These are phyloP conservation scores for Cataglyphis albicans DNA, from an alignment of 2,888 invertebrate genomes.

Conservation along the genomic window DNA sequence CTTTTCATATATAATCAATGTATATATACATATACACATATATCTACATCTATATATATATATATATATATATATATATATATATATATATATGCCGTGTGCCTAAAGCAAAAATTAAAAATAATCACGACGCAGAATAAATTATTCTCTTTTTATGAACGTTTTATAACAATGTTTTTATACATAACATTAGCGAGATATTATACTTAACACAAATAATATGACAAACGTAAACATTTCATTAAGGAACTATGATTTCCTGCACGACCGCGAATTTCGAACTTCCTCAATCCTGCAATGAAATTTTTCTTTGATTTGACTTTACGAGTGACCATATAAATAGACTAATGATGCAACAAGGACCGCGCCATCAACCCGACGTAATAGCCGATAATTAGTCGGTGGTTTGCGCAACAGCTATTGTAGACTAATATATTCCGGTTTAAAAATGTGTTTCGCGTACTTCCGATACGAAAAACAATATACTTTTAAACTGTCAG, in stretches of 20 bases:
- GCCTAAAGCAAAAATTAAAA: neutral
- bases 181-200: slow-evolving; percentile 1
- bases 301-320: slow-evolving; percentile 64
- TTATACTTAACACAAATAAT: neutral
- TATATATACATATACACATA: neutral
- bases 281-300: slow-evolving; percentile 31
- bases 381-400: slow-evolving; percentile 81
- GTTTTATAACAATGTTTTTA: neutral
- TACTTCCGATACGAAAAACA: slow-evolving; percentile 11
- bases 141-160: neutral
- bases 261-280: slow-evolving; percentile 40
- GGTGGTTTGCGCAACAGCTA: slow-evolving; percentile 65
- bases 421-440: slow-evolving; percentile 69
- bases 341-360: slow-evolving; percentile 72
- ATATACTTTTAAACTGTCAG: neutral
- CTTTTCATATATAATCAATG: neutral
- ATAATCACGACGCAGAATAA: neutral
- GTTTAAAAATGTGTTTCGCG: slow-evolving; percentile 55
- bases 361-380: slow-evolving; percentile 70
- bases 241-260: slow-evolving; percentile 6
- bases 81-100: neutral
- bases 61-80: too few species aligned
- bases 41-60: too few species aligned
- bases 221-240: neutral
- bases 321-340: slow-evolving; percentile 59